phyloP scores from a whole-genome alignment of 2,797 vertebrate genomes.

The Acomys russatus region DNA sequence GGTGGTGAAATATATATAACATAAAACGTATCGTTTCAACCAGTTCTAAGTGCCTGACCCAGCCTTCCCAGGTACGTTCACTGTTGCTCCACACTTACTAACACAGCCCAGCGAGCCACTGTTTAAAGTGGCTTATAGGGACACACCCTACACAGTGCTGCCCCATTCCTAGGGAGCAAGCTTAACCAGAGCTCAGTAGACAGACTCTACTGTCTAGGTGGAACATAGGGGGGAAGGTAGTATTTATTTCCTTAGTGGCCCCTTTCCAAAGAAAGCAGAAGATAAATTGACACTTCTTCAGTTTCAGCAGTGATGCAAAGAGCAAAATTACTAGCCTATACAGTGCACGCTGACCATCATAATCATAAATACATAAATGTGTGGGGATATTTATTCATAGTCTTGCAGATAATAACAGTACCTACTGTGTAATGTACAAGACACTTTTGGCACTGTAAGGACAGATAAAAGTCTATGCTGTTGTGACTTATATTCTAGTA shows the following conservation, averaged over 20 bases:
- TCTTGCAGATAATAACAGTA: constrained; percentile 27
- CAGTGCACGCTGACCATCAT: background rate
- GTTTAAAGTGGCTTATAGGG: background rate
- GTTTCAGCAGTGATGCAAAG: background rate
- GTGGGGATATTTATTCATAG: background rate
- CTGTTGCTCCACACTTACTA: background rate
- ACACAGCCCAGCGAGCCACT: background rate
- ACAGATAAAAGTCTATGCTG: constrained; percentile 52
- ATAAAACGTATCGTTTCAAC: background rate
- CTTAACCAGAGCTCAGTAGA: background rate
- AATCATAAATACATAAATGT: constrained; percentile 9
- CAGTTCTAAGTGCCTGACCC: constrained; percentile 11
- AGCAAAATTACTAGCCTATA: background rate
- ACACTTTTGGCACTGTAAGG: constrained; percentile 19
- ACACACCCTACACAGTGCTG: background rate
- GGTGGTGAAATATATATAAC: background rate
- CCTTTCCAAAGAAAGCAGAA: constrained; percentile 34
- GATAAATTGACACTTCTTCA: background rate
- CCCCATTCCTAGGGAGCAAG: background rate
- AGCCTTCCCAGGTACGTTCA: background rate
- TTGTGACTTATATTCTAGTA: constrained; percentile 38
- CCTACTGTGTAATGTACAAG: constrained; percentile 1
- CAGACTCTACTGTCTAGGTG: constrained; percentile 30
- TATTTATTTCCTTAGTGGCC: background rate
- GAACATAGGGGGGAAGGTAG: constrained; percentile 23